Base-by-base conservation (phyloP, 2,888 invertebrate species). In the Pollenia angustigena region DNA sequence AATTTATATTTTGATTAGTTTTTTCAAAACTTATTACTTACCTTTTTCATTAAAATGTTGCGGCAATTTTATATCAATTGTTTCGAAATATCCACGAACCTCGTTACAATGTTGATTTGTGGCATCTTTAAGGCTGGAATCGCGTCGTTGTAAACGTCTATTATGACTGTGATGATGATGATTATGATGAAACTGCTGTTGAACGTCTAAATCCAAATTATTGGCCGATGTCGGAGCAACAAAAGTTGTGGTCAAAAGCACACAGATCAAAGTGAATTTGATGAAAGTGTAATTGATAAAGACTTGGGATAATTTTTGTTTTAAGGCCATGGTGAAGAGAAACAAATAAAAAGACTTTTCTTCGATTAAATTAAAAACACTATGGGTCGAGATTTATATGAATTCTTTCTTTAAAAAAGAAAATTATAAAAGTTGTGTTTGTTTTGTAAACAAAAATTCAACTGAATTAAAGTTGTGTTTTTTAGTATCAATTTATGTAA, bases 11-110 rank as follows among this genome's bases (percentile, higher is more conserved):
- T 7, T 52, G n/a, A 18, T 1, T 18, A 18, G 18, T 52, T 52
- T 52, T 52, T 40, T 14, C 12, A 40, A 11, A 60, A 32, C 9
- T 42, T 40, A 48, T 42, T 40, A 54, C 85, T 89, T 87, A 92
- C 92, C 92, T 93, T 91, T 93, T 89, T 91, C 90, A 89, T 91
- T 91, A 85, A 90, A 90, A 88, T 89, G 89, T 87, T 92, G 92
- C 89, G 90, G 91, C 90, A 90, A 89, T 88, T 91, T 90, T 85
- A 92, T 91, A 90, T 92, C 92, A 89, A 92, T 93, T 89, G 93
- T 91, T 88, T 92, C 91, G 81, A 92, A 93, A 90, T 92, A 92
- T 86, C 89, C 89, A 87, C 91, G 91, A 80, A 92, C 91, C 78
- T 90, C 88, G 40, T 91, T 90, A 88, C 92, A 92, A 84, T 91